A percentile compares a stretch with the other conserved stretches of the same genome.
phyloP scores from a whole-genome alignment of 2,888 invertebrate genomes.

The Macrosoma leucophasiata region DNA sequence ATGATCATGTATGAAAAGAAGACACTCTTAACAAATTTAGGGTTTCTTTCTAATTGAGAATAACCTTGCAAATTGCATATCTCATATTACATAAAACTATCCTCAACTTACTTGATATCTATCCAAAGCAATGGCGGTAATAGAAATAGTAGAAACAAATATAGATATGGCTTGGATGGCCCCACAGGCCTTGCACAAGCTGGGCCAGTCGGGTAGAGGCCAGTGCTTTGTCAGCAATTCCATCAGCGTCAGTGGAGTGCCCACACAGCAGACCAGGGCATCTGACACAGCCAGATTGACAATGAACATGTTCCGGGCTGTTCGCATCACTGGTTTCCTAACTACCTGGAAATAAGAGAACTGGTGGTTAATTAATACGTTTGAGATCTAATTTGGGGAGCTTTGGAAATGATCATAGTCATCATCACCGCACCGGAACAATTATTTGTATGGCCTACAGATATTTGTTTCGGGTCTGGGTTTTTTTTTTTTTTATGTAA shows the following conservation, averaged over 20 bases:
- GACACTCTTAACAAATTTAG: too few relatives aligned
- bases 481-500: too few relatives aligned
- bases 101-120: conserved; percentile 85
- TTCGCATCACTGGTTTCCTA: conserved; percentile 91
- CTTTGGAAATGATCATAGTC: too few relatives aligned
- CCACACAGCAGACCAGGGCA: conserved; percentile 89
- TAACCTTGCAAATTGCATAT: too few relatives aligned
- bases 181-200: conserved; percentile 89
- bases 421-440: too few relatives aligned
- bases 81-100: too few relatives aligned
- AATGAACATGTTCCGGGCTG: conserved; percentile 95
- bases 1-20: too few relatives aligned
- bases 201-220: conserved; percentile 86
- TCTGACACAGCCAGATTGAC: conserved; percentile 92
- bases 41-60: too few relatives aligned
- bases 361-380: too few relatives aligned
- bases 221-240: conserved; percentile 90
- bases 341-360: conserved; percentile 75
- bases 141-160: conserved; percentile 95
- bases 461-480: too few relatives aligned
- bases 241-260: conserved; percentile 92
- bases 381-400: too few relatives aligned
- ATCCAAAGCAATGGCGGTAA: conserved; percentile 92
- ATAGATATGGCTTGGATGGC: conserved; percentile 92
- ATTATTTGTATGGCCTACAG: too few relatives aligned